Evolutionary conservation across 2,113 vertebrate genomes (phyloP).

Genomic region (Ifrita kowaldi): DNA sequence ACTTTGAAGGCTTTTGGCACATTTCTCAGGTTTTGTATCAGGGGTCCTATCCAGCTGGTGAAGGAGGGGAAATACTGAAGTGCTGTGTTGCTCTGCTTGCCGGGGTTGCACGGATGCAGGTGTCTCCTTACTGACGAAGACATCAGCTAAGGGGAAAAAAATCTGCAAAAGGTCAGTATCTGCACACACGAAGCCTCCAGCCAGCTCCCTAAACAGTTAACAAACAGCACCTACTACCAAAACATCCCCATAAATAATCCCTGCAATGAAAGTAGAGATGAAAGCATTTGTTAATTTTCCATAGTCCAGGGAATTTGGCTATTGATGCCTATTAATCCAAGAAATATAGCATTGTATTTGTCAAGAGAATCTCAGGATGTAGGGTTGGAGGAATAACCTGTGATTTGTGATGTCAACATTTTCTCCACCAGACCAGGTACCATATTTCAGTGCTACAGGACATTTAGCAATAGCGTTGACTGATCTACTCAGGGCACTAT

Average conservation of each 20-base stretch:
- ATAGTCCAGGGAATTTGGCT: neutral
- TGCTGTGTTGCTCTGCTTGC: neutral
- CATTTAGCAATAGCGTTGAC: neutral
- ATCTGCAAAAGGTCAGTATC: slow-evolving; percentile 59
- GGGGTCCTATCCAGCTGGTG: slow-evolving; percentile 64
- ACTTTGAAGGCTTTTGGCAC: slow-evolving; percentile 70
- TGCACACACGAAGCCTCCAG: neutral
- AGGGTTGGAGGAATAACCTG: neutral
- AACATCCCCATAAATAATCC: neutral
- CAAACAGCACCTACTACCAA: neutral
- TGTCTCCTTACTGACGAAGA: slow-evolving; percentile 73
- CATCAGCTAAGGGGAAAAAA: slow-evolving; percentile 47
- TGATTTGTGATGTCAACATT: slow-evolving; percentile 47
- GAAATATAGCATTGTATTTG: slow-evolving; percentile 9
- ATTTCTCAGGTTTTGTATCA: slow-evolving; percentile 53
- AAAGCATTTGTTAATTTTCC: slow-evolving; percentile 41
- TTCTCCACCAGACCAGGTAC: neutral
- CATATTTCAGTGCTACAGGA: slow-evolving; percentile 31
- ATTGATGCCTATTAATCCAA: slow-evolving; percentile 14
- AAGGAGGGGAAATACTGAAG: slow-evolving; percentile 64
- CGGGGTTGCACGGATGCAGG: slow-evolving; percentile 73
- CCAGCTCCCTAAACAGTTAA: slow-evolving; percentile 33
- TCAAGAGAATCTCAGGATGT: slow-evolving; percentile 11
- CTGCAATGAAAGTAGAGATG: neutral
- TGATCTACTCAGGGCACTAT: slow-evolving; percentile 32